Base-by-base conservation (phyloP, 2,797 vertebrate species). In the Adelosebastes latens region DNA sequence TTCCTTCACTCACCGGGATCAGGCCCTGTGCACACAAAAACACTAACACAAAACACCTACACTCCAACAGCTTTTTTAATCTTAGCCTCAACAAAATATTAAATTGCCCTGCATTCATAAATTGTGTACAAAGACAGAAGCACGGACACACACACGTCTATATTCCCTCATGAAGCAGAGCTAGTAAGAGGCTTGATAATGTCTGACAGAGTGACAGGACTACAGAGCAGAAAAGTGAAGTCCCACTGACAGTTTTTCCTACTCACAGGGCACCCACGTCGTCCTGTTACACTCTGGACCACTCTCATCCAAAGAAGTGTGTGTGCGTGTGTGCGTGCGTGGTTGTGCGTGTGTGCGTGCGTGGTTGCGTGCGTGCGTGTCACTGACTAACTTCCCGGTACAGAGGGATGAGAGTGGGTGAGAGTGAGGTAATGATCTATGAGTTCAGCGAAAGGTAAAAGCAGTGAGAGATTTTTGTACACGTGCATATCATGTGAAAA, bases 151-250 rank as follows among this genome's bases (percentile, higher is more conserved):
- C 56, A 63, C 46, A 52, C 3, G 20, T 49, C 14, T n/a, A 65
- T 71, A 55, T 80, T 71, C 61, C 39, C 68, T 72, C 68, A 75
- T 72, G 75, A 72, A 80, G 72, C 62, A 11, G 53, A 77, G 80
- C 64, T 39, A 72, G 72, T 72, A 69, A 85, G 67, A 63, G 31
- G 76, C 82, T 84, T 92, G 86, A 92, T 92, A 81, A 84, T 71
- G 80, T 87, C 88, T 89, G 88, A 91, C 84, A 87, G 83, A 87
- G 81, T 77, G 82, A 88, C 88, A 87, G 75, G 27, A 78, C 59
- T 55, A 89, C 64, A 82, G 82, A 88, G 61, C 49, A 80, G 77
- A 71, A 87, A 82, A 90, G 67, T 79, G 73, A 92, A 88, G 81
- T 90, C 87, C 89, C 72, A 31, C 77, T 84, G 88, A 88, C 88